Base-by-base conservation (phyloP, 2,888 invertebrate species). In the Acanthococcus lagerstroemiae region DNA sequence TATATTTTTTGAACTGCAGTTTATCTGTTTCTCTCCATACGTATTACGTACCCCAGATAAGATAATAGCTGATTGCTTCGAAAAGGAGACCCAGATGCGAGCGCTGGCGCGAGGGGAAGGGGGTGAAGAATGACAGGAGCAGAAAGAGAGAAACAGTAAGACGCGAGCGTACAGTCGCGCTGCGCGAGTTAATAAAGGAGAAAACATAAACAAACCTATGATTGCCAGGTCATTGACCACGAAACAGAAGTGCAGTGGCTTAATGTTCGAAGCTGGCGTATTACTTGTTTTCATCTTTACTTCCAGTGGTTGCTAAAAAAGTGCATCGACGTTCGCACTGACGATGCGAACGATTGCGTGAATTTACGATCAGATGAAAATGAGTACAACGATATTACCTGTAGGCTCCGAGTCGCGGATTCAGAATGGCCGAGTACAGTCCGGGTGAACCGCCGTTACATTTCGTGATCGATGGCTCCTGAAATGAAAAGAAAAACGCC, bases 131-230 rank as follows among this genome's bases (percentile, higher is more conserved):
- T 17, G 45, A 25, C 15, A 46, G 25, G 21, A 17, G 48, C 46
- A 46, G 7, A 21, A 58, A 25, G 25, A 25, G 58, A 37, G 25
- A 45, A 3, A 57, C 21, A 17, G 6, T 45, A 17, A 26, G 26
- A 44, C 24, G n/a, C 17, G 17, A 4, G 37, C 37, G 37, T 45
- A 44, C 57, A 4, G n/a, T n/a, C n/a, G n/a, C 45, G 15, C 7
- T 45, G 58, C 26, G 58, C 45, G 58, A 24, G 58, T 58, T 58
- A 58, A 58, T 58, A 58, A 58, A 58, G 58, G 58, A 58, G 48
- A 58, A 58, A 58, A 58, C 58, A 58, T 48, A 58, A 58, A 58
- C 58, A 58, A 58, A 58, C 58, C 58, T 58, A 58, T 48, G 57
- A 57, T 45, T 57, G 58, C 58, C 26, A 46, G 58, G 58, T 58